A percentile compares a stretch with the other conserved stretches of the same genome.
These are phyloP conservation scores for Tenthredo scrophulariae DNA, from an alignment of 2,888 invertebrate genomes.

Conservation along the genomic window DNA sequence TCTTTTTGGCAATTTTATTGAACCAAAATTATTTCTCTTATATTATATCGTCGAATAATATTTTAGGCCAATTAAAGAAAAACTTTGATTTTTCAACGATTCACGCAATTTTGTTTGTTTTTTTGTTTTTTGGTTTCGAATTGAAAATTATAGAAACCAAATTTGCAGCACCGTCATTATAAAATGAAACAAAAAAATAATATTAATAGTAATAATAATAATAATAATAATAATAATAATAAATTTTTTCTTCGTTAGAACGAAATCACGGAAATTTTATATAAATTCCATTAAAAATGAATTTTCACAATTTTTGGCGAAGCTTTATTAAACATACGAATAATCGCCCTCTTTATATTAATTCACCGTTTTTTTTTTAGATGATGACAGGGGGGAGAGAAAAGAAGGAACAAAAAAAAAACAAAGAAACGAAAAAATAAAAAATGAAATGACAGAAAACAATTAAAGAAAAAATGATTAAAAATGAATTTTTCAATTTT, in stretches of 20 bases:
- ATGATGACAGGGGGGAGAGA: no score
- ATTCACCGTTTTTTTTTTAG: not conserved
- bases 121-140: not conserved
- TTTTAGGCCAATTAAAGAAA: not conserved
- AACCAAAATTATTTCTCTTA: not conserved
- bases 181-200: not conserved
- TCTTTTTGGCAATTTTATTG: not conserved
- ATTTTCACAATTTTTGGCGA: no score
- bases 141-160: not conserved
- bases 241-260: no score
- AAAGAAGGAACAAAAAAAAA: no score
- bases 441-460: not conserved
- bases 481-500: conserved; percentile 18
- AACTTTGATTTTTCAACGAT: not conserved
- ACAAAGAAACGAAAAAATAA: not conserved
- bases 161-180: not conserved
- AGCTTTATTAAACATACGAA: no score
- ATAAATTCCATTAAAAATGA: no score
- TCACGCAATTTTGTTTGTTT: not conserved
- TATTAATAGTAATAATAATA: no score
- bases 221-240: no score
- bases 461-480: not conserved
- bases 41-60: not conserved
- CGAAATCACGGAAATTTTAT: no score
- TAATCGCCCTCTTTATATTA: no score